A percentile compares a stretch with the other conserved stretches of the same genome.
These are phyloP conservation scores for Lethocerus indicus DNA, from an alignment of 1,140 invertebrate species.

Conservation along the genomic window DNA sequence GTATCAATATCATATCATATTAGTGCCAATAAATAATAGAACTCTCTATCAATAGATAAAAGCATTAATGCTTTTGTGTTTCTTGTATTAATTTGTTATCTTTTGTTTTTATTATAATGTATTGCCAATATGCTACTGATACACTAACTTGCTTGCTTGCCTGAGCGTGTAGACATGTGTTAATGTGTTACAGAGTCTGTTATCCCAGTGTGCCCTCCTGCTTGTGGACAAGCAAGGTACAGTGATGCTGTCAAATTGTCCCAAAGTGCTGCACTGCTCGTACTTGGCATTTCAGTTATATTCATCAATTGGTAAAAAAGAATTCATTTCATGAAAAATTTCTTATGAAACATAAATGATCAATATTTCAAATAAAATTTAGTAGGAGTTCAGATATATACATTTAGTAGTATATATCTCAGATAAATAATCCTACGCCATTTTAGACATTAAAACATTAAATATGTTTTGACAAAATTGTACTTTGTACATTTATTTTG, in stretches of 20 bases:
- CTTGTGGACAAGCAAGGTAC: constrained; percentile 59
- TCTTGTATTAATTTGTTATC: not conserved
- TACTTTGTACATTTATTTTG: too few relatives aligned
- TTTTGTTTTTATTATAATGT: not conserved
- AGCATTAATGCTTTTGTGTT: too few relatives aligned
- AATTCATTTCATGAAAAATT: too few relatives aligned
- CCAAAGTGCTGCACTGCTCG: constrained; percentile 25
- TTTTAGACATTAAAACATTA: too few relatives aligned
- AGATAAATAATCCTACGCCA: too few relatives aligned
- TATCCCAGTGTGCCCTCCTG: constrained; percentile 81
- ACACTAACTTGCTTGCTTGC: not conserved
- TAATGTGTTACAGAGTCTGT: constrained; percentile 53
- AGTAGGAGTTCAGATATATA: too few relatives aligned
- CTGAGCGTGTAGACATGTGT: constrained; percentile 4
- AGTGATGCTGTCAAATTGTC: constrained; percentile 29
- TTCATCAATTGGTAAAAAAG: constrained; percentile 17
- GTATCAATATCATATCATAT: too few relatives aligned
- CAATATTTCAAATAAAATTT: not conserved
- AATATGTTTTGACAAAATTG: too few relatives aligned
- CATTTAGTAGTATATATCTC: too few relatives aligned
- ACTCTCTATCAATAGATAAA: too few relatives aligned
- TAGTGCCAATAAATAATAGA: too few relatives aligned
- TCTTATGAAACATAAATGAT: constrained; percentile 4
- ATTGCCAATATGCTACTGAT: too few relatives aligned
- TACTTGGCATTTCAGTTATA: constrained; percentile 24